Base-by-base conservation (phyloP, 2,888 invertebrate species). In the Nephrotoma appendiculata region DNA sequence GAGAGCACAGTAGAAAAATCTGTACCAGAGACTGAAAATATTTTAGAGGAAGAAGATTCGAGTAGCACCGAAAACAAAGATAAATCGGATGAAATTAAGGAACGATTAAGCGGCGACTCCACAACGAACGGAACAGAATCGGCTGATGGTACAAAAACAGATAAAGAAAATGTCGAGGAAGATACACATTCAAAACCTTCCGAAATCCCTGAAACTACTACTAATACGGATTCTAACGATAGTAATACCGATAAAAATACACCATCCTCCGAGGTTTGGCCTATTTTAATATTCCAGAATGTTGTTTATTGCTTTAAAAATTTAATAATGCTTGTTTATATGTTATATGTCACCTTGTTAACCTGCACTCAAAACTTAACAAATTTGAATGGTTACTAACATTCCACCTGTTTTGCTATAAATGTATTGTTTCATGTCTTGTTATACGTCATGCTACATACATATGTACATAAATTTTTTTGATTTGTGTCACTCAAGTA, bases 121-220 rank as follows among this genome's bases (percentile, higher is more conserved):
- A 5, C 12, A 6, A 57, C 41, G 15, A 31, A 31, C 31, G 31
- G 31, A 3, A 31, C 2, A 57, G 52, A 71, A 57, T 57, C 57
- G 11, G 4, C n/a, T n/a, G 87, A 87, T 42, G 87, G 86, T 6
- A 87, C 87, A 6, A 87, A 86, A 57, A 86, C 19, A 86, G 88
- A 88, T 42, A 86, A 88, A 41, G 86, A 86, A 9, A 88, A 88
- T 15, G 88, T 88, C 83, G 88, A 88, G n/a, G 88, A 89, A 87
- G 88, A 88, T 87, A 88, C 52, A 15, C n/a, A 15, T 15, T 31
- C 19, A 71, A 71, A 31, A 5, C 19, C 71, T 71, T 31, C 71
- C 31, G 71, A 71, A 71, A 71, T 31, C 11, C 71, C 71, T 71
- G 71, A 71, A 71, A 19, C 31, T n/a, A 31, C 31, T 9, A 71